phyloP scores from a whole-genome alignment of 2,797 vertebrate species.

The Cirrhinus molitorella region DNA sequence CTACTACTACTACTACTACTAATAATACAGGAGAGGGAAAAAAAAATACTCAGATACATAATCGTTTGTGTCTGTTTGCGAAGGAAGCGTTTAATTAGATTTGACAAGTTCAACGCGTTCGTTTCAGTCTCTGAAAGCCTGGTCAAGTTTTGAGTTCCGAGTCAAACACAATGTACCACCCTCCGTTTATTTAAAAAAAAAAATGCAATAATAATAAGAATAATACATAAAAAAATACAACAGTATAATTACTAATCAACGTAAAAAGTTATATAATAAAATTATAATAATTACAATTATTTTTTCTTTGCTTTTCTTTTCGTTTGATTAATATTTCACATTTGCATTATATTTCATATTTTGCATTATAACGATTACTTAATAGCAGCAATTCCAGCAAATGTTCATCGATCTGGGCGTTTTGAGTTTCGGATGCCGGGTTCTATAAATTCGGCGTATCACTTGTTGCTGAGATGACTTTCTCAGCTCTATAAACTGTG shows the following conservation, averaged over 20 bases:
- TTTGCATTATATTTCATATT: neutral
- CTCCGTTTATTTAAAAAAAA: slow-evolving; percentile 63
- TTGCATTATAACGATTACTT: neutral
- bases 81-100: slow-evolving; percentile 87
- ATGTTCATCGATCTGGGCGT: neutral
- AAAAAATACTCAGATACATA: slow-evolving; percentile 64
- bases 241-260: neutral
- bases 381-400: neutral
- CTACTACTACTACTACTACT: neutral
- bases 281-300: neutral
- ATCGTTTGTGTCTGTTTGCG: slow-evolving; percentile 69
- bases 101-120: slow-evolving; percentile 96
- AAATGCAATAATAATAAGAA: too few relatives aligned
- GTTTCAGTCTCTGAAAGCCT: slow-evolving; percentile 82
- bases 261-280: neutral
- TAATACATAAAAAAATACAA: neutral
- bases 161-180: slow-evolving; percentile 78
- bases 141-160: slow-evolving; percentile 93
- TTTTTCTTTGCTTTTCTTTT: neutral
- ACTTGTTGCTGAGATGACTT: slow-evolving; percentile 52
- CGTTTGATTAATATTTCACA: neutral
- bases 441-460: neutral
- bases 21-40: slow-evolving; percentile 40
- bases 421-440: neutral
- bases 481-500: slow-evolving; percentile 31